Base-by-base conservation (phyloP, 92 coral and sea anemone species). In the Diadumene lineata region DNA sequence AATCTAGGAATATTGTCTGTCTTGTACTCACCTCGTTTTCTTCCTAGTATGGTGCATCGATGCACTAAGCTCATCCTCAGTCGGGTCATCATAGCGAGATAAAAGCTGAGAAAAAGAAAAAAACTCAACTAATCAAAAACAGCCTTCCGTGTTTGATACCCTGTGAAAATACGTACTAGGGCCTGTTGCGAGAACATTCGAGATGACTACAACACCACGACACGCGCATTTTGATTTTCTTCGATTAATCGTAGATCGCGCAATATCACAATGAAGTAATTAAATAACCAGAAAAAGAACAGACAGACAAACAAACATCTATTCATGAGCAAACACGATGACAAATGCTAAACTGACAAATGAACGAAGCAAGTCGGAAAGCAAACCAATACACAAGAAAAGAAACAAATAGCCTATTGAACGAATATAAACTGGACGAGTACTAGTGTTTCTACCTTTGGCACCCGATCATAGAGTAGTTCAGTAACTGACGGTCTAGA, bases 401-500 rank as follows among this genome's bases (percentile, higher is more conserved):
- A 38, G 7, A 38, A 38, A 38, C 48, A 38, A 38, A 38, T 38
- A n/a, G n/a, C n/a, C n/a, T n/a, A n/a, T n/a, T n/a, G n/a, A n/a
- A 38, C 48, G 13, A 38, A 38, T 8, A 24, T 25, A 11, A 28
- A 6, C 27, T 4, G 4, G 22, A 31, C 21, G 7, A 6, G 26
- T 21, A 48, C 1, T 46, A 55, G 24, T 23, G n/a, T 44, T 69
- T 60, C 23, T 80, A 94, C 98, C 92, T 88, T 83, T 11, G 92
- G 93, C 25, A 92, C 82, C 74, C 93, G 50, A 18, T 85, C 89
- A 55, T 84, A 75, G 32, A 94, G 89, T 30, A 94, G 69, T 24
- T 84, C 93, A 3, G 85, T 88, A 6, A 93, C 97, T 51, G 92
- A 86, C 17, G 98, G 98, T 44, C 98, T 80, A 56, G 74, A 50